Evolutionary conservation across 2,113 vertebrate species (phyloP).

Genomic region (Anoura caudifer): DNA sequence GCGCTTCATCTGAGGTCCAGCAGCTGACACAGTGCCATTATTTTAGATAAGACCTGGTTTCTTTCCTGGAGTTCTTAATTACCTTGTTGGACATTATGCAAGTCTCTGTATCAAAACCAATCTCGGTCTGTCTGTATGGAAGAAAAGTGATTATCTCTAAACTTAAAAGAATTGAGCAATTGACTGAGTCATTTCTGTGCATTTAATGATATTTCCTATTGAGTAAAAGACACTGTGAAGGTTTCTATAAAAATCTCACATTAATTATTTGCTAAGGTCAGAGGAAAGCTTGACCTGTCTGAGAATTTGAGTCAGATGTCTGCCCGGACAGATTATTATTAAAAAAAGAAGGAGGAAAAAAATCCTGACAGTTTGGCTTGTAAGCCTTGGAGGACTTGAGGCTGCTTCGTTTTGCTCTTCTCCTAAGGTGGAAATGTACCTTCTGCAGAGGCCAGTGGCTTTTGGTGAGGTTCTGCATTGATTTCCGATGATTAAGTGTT

Average conservation of each 20-base stretch:
- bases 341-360: background rate
- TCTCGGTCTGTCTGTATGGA: background rate
- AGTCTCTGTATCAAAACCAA: conserved; percentile 23
- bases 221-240: conserved; percentile 12
- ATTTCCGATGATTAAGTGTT: conserved; percentile 66
- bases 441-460: conserved; percentile 44
- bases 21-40: background rate
- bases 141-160: conserved; percentile 26
- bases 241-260: conserved; percentile 41
- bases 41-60: background rate
- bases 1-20: conserved; percentile 58
- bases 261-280: conserved; percentile 59
- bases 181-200: background rate
- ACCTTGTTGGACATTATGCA: conserved; percentile 16
- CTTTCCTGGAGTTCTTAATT: conserved; percentile 21
- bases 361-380: background rate
- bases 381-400: background rate
- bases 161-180: background rate
- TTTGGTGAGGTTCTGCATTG: conserved; percentile 48
- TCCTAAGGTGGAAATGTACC: background rate
- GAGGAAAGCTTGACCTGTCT: conserved; percentile 12
- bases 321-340: background rate
- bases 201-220: conserved; percentile 47
- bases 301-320: conserved; percentile 18
- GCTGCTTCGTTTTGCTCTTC: conserved; percentile 40